A percentile compares a stretch with the other conserved stretches of the same genome.
These are phyloP conservation scores for Heliopora coerulea DNA, from an alignment of 92 coral and sea anemone species.

Conservation along the genomic window DNA sequence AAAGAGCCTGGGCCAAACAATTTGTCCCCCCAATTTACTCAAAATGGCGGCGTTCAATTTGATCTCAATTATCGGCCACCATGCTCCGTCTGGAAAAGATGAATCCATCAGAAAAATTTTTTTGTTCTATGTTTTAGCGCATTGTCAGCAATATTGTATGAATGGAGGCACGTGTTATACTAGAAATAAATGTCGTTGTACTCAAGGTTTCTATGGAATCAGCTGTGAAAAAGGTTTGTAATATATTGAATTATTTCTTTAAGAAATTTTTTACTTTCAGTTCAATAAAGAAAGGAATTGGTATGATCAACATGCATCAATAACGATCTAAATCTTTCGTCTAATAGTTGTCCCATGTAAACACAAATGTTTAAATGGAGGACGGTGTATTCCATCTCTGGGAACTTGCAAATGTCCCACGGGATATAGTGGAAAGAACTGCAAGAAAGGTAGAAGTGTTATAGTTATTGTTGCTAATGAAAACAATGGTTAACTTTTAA, in stretches of 20 bases:
- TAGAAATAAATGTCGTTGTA: slow-evolving; percentile 29
- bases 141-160: slow-evolving; percentile 28
- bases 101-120: not conserved
- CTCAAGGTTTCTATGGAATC: slow-evolving; percentile 5
- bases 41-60: too few relatives aligned
- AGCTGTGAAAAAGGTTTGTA: slow-evolving; percentile 35
- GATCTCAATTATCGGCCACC: too few relatives aligned
- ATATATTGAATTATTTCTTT: not conserved
- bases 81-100: not conserved
- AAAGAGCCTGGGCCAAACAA: too few relatives aligned
- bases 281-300: too few relatives aligned
- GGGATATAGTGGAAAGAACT: slow-evolving; percentile 69
- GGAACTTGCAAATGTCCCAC: slow-evolving; percentile 76
- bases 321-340: too few relatives aligned
- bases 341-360: slow-evolving; percentile 49
- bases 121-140: not conserved
- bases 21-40: too few relatives aligned
- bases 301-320: too few relatives aligned
- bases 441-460: slow-evolving; percentile 69
- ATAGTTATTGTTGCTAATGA: too few relatives aligned
- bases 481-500: too few relatives aligned
- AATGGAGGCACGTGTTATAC: slow-evolving; percentile 28
- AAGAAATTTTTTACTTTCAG: not conserved
- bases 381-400: slow-evolving; percentile 72
- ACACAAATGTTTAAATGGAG: slow-evolving; percentile 81